Evolutionary conservation across 2,888 invertebrate genomes (phyloP), one percentile per base, ranked within the genome.

Genomic region (Leptarthrus brevirostris): DNA sequence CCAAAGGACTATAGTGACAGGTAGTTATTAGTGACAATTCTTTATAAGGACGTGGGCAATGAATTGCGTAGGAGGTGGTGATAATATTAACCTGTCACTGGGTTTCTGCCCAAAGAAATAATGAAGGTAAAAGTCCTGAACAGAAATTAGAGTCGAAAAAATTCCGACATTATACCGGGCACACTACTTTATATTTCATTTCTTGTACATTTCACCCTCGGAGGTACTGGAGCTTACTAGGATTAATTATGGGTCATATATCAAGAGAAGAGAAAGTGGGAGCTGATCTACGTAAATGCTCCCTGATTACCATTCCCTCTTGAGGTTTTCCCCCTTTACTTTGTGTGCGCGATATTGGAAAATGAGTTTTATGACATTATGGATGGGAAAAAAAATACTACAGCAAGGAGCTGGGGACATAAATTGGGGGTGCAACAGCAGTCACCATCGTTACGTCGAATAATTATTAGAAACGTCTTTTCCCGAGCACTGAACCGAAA

Each of bases 381-480:
- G 20, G 49, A 49, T 49, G 49, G 49, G 16, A 20, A 49, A 49
- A 20, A 49, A 16, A 8, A 49, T 3, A 49, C 6, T 12, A 3
- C 18, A 20, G 8, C 44, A 5, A 49, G 3, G 4, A 49, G 4
- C 5, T 49, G 20, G 40, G 40, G 12, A 8, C 5, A 16, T 6
- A 49, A 3, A 16, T 8, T 14, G 49, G 20, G 40, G 40, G 12
- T 12, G 20, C 16, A 20, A 30, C 16, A 34, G 3, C n/a, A n/a
- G n/a, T 3, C 34, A 34, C 2, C 58, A 34, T n/a, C n/a, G n/a
- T n/a, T 34, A 26, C n/a, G 36, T 6, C 49, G 20, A 49, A 30
- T 22, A 61, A 61, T 61, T 61, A 61, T 61, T 40, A 61, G 44
- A 74, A 70, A 74, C 64, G 70, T 70, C 53, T 74, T 74, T 56